Evolutionary conservation across 1,140 invertebrate species (phyloP).

Genomic region (Globodera ellingtonae): DNA sequence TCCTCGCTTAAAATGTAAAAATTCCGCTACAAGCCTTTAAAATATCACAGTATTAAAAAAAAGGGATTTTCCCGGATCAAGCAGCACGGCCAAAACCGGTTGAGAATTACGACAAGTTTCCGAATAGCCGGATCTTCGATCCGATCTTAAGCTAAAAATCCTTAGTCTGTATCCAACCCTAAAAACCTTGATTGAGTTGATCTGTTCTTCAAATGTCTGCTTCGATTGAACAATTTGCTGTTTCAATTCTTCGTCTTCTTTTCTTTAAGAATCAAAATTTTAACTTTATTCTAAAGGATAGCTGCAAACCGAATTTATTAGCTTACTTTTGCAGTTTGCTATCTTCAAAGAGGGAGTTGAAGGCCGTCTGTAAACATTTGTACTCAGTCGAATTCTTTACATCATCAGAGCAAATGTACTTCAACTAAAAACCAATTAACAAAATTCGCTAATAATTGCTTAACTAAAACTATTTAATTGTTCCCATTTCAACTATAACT

Average conservation of each 20-base stretch:
- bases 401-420: constrained; percentile 45
- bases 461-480: not conserved
- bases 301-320: not conserved
- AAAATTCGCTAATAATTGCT: not conserved
- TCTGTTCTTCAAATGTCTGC: constrained; percentile 36
- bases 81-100: not conserved
- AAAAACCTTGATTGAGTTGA: constrained; percentile 37
- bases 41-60: too few species aligned
- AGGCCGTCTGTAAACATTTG: constrained; percentile 34
- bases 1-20: too few species aligned
- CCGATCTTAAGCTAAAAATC: constrained; percentile 5
- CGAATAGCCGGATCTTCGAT: not conserved
- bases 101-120: not conserved
- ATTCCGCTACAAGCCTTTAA: too few species aligned
- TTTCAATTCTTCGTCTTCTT: constrained; percentile 41
- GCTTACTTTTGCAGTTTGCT: constrained; percentile 31
- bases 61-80: too few species aligned
- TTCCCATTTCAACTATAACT: too few species aligned
- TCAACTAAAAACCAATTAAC: constrained; percentile 35
- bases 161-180: not conserved
- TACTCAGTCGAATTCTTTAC: constrained; percentile 43
- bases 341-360: constrained; percentile 44
- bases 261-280: constrained; percentile 14
- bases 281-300: not conserved
- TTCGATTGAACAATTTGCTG: constrained; percentile 35